These are phyloP conservation scores for Phaedon cochleariae DNA, from an alignment of 2,888 invertebrate genomes.

Conservation along the genomic window DNA sequence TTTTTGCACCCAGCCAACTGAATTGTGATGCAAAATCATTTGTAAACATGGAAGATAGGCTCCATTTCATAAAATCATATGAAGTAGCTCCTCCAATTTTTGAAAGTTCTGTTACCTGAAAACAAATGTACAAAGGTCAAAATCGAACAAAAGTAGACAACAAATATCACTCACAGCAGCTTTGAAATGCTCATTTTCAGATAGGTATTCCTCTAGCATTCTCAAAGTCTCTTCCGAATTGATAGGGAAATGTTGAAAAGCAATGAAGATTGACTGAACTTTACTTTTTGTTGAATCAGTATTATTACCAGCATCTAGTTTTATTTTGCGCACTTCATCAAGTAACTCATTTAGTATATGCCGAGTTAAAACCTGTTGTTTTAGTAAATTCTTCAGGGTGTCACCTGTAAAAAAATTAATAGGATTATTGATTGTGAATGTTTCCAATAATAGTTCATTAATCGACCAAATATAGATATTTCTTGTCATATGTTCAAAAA, in stretches of 20 bases:
- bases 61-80: slow-evolving; percentile 9
- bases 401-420: not conserved
- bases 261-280: not conserved
- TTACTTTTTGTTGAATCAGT: not conserved
- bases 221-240: slow-evolving; percentile 1
- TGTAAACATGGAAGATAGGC: slow-evolving; percentile 2
- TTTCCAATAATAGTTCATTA: not conserved
- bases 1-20: slow-evolving; percentile 10
- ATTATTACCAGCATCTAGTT: not conserved
- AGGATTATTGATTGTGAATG: not conserved
- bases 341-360: slow-evolving; percentile 1
- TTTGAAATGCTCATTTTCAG: slow-evolving; percentile 1
- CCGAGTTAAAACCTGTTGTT: slow-evolving; percentile 10
- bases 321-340: not conserved
- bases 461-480: not conserved
- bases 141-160: too few relatives aligned
- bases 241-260: slow-evolving; percentile 7
- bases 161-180: slow-evolving; percentile 3
- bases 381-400: slow-evolving; percentile 5
- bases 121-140: too few relatives aligned
- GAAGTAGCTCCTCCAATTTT: slow-evolving; percentile 2
- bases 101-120: not conserved
- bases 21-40: slow-evolving; percentile 8
- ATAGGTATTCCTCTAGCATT: slow-evolving; percentile 3
- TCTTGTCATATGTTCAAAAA: not conserved